Percentiles rank a stretch among this genome's conserved stretches.
Evolutionary conservation across 2,797 vertebrate genomes (phyloP).

Genomic region (Eptatretus atami): DNA sequence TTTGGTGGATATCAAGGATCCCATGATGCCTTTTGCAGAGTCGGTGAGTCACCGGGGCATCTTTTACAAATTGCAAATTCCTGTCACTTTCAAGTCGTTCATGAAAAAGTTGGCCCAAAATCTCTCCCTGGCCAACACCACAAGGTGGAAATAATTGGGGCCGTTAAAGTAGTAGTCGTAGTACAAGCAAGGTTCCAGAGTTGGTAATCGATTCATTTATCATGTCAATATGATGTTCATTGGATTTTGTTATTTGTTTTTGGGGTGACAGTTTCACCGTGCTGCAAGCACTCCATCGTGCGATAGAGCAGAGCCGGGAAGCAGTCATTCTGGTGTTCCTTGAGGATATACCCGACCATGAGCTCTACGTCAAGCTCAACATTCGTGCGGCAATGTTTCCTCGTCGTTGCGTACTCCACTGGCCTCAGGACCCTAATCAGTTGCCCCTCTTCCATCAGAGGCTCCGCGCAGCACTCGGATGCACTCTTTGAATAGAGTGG

Average conservation of each 20-base stretch:
- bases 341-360: constrained; percentile 1
- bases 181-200: too few relatives aligned
- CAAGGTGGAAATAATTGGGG: background rate
- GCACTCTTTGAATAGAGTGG: background rate
- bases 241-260: background rate
- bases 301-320: constrained; percentile 3
- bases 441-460: background rate
- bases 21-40: background rate
- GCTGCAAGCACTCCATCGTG: background rate
- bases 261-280: background rate
- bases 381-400: constrained; percentile 4
- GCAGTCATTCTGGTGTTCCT: background rate
- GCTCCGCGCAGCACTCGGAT: background rate
- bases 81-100: background rate
- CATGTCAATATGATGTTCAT: background rate
- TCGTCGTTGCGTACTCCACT: background rate
- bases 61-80: background rate
- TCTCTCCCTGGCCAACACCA: background rate
- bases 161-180: too few relatives aligned
- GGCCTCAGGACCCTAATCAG: background rate
- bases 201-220: background rate
- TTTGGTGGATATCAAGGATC: background rate
- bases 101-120: background rate
- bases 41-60: background rate
- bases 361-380: background rate